A percentile compares a stretch with the other conserved stretches of the same genome.
Evolutionary conservation across 2,888 invertebrate genomes (phyloP).

Genomic region (Corythucha ciliata): DNA sequence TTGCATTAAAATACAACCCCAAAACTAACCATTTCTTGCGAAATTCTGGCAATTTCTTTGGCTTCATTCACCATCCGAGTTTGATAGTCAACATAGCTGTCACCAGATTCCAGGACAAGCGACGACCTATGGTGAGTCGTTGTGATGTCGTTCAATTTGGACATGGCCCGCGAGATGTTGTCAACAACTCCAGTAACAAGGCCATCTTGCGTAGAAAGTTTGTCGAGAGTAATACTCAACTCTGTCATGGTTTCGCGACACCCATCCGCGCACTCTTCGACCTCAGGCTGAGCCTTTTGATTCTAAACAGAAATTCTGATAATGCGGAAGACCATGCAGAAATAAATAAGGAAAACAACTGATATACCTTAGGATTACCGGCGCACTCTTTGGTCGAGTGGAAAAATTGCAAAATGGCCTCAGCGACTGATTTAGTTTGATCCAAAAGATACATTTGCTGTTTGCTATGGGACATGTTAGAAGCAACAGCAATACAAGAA

Average conservation of each 20-base stretch:
- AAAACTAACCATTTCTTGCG: conserved; percentile 77
- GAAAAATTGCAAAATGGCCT: conserved; percentile 79
- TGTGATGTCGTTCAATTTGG: conserved; percentile 57
- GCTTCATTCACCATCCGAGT: conserved; percentile 91
- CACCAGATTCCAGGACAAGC: conserved; percentile 51
- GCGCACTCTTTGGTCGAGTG: conserved; percentile 79
- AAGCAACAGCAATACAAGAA: conserved; percentile 77
- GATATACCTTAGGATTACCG: conserved; percentile 74
- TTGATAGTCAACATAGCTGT: conserved; percentile 90
- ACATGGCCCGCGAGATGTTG: conserved; percentile 77
- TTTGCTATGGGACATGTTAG: conserved; percentile 76
- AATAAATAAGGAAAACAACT: not conserved
- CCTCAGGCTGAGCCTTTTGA: conserved; percentile 63
- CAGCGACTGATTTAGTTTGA: conserved; percentile 88
- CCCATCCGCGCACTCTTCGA: conserved; percentile 70
- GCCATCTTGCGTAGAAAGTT: conserved; percentile 77
- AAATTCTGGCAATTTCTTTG: conserved; percentile 84
- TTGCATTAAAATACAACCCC: not conserved
- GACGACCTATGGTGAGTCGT: conserved; percentile 30
- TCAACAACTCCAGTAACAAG: conserved; percentile 84
- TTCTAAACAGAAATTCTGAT: conserved; percentile 48
- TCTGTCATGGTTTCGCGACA: conserved; percentile 74
- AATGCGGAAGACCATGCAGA: not conserved
- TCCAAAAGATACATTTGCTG: conserved; percentile 81
- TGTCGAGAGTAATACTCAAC: conserved; percentile 66